Evolutionary conservation across 1,140 invertebrate genomes (phyloP), one percentile per base, ranked within the genome.

Genomic region (Agrypnia vestita): DNA sequence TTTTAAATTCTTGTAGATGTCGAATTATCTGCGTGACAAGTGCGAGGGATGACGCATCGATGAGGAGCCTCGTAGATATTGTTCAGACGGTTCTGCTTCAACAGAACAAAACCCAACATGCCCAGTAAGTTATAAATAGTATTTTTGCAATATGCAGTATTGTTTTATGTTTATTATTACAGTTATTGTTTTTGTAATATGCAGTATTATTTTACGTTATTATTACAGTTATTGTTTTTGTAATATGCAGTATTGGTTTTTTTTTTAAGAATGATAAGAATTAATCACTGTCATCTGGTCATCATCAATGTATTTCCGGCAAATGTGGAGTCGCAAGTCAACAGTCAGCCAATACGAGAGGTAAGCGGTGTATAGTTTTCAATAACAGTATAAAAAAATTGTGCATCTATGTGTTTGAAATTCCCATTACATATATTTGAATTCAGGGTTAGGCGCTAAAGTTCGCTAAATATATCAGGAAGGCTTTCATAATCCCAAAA

Each of bases 1-100:
- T 35, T 35, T 1, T 3, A 35, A 1, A 35, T 56, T 56, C n/a
- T 46, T 95, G 93, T 86, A 93, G 94, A 80, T 96, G 96, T 35
- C 90, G 97, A 74, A 94, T 98, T 10, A 95, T 98, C 83, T 96
- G 96, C 84, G 94, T 98, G 4, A 97, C 96, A 4, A 95, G 95
- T 84, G 93, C 95, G 4, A 91, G 95, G 82, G 95, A 96, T 87
- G 94, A 97, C 86, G 92, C 92, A 8, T 95, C 95, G 79, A 94
- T 97, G 86, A 93, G 94, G 84, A 94, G 93, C 84, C 87, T 97
- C 21, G 94, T 97, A 85, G 95, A 96, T 80, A 97, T 96, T 85
- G 96, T 97, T 84, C 89, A 94, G 25, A 95, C 93, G 78, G 93
- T 95, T 53, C 84, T 96, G 17, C 86, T 93, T 4, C 93, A 96